Base-by-base conservation (phyloP, 1,140 invertebrate species). In the Tetragonula clypearis region DNA sequence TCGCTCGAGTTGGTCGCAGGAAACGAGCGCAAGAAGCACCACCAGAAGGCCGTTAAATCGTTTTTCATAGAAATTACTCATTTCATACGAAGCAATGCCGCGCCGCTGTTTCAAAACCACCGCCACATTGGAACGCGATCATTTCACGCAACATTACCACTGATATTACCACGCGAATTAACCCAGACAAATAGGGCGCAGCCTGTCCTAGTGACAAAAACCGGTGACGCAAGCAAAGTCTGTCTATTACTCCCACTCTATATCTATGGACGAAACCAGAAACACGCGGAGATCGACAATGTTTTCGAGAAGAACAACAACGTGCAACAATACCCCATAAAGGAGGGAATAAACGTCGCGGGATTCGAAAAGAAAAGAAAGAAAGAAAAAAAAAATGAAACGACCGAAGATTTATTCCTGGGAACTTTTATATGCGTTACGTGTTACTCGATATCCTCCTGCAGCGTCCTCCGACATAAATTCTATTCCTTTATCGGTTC, bases 21-120 rank as follows among this genome's bases (percentile, higher is more conserved):
- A 49, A 72, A 72, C 35, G 69, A 49, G 12, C 35, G 41, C 41
- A 49, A 72, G 35, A 49, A 49, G 35, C 15, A n/a, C 15, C 69
- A 41, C 49, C 30, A 30, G 30, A 30, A 30, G 30, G 30, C 30
- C 30, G 30, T 30, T 30, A 30, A 30, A 30, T 72, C 69, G 69
- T 72, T 71, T 35, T 49, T 41, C n/a, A 72, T 41, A 41, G 69
- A 49, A 72, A 72, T 72, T 72, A 72, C 69, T 72, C 35, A 72
- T 72, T 49, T 71, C 3, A 35, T 35, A 35, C 21, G 12, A 11
- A 0, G 23, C 41, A 35, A 49, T 41, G 21, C 17, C n/a, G 8
- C 23, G 35, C 35, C 35, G 35, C 35, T 4, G 41, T 41, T 41
- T 49, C 8, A 49, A 49, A 71, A 23, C 35, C 5, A 0, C 58